These are phyloP conservation scores for Phyllotreta cruciferae DNA, from an alignment of 2,888 invertebrate genomes.

Conservation along the genomic window DNA sequence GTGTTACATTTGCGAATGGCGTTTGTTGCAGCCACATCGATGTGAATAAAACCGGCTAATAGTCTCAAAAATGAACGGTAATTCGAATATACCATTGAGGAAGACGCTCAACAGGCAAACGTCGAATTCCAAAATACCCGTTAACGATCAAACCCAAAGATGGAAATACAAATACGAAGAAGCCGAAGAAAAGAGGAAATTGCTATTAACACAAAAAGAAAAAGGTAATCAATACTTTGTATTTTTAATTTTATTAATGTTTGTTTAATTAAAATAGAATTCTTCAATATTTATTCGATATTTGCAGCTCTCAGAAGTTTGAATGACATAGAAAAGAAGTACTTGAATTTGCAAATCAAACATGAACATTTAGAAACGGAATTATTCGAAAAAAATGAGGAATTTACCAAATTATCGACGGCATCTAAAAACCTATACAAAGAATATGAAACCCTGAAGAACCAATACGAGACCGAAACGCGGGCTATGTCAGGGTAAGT, in stretches of 20 bases:
- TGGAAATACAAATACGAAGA: constrained; percentile 78
- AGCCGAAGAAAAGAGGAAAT: constrained; percentile 72
- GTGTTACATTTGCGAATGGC: no score
- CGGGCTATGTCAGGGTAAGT: constrained; percentile 74
- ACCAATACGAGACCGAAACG: constrained; percentile 76
- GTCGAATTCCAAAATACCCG: constrained; percentile 46
- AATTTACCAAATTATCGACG: constrained; percentile 66
- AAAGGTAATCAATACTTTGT: constrained; percentile 65
- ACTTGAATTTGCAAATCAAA: constrained; percentile 67
- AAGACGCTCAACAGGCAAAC: constrained; percentile 45
- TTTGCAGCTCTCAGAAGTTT: constrained; percentile 67
- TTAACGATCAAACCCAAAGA: constrained; percentile 61
- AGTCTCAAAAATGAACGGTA: constrained; percentile 46
- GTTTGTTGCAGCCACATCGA: no score
- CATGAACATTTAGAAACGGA: constrained; percentile 67
- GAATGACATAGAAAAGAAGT: constrained; percentile 69
- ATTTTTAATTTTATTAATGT: not conserved
- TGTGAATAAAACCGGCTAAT: no score
- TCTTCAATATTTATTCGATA: not conserved
- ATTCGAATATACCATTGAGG: constrained; percentile 55
- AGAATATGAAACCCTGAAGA: constrained; percentile 77
- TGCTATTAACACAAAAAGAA: constrained; percentile 72
- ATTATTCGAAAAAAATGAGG: constrained; percentile 69
- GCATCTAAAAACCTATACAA: constrained; percentile 76
- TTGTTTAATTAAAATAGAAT: not conserved